Conservation (phyloP, 2,888 invertebrate genomes). For the Harpalus rubripes region DNA sequence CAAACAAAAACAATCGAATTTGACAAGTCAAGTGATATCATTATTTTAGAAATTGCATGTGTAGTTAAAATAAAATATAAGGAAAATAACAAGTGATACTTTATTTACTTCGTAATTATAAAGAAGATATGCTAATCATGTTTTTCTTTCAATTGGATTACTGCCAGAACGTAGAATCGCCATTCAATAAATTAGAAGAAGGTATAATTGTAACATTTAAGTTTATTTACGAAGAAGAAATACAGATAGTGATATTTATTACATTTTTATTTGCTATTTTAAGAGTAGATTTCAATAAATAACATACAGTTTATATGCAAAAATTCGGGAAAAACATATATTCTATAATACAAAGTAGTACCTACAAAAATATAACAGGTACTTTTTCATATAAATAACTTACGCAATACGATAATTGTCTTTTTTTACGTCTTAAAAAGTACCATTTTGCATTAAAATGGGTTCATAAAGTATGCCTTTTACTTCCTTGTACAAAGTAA, state of each 20-base stretch:
- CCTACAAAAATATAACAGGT: too few species aligned
- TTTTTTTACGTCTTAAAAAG: too few species aligned
- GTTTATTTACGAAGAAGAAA: constrained; percentile 24
- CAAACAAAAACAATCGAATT: constrained; percentile 3
- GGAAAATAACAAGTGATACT: not conserved
- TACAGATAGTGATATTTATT: constrained; percentile 3
- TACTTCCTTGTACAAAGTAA: too few species aligned
- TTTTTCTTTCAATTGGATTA: constrained; percentile 9
- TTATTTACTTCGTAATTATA: constrained; percentile 21
- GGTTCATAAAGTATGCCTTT: too few species aligned
- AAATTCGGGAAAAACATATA: too few species aligned
- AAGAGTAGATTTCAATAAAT: not conserved
- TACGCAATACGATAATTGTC: too few species aligned
- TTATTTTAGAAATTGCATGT: not conserved
- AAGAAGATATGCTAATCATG: constrained; percentile 20
- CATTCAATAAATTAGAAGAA: constrained; percentile 39
- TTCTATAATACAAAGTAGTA: too few species aligned
- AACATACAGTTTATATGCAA: not conserved
- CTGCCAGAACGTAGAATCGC: constrained; percentile 5
- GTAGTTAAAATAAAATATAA: not conserved
- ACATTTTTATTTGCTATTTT: not conserved
- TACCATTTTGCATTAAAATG: too few species aligned
- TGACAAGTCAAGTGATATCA: not conserved
- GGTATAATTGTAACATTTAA: constrained; percentile 29
- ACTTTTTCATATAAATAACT: too few species aligned